Evolutionary conservation across 2,888 invertebrate species (phyloP), one percentile per base, ranked within the genome.

Genomic region (Dione vanillae): DNA sequence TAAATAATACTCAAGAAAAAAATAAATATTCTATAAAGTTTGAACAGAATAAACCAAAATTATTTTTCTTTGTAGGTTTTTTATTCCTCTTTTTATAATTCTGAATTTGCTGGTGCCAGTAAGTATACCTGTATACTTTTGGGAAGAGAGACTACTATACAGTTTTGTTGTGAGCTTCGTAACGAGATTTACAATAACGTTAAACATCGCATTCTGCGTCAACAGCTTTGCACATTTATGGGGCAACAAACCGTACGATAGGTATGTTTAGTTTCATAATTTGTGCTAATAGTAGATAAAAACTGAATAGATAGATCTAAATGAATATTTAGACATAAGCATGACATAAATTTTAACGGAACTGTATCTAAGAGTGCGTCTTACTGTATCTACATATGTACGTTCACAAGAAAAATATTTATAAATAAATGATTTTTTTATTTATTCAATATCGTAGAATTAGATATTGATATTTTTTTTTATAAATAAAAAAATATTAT

Each of bases 141-240:
- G 98, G 98, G 92, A 95, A 52, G 99, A 99, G 88, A 94, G 94
- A 0, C 84, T 97, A 12, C 94, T 95, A 90, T 95, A 95, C 77
- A 96, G 97, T 6, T 98, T 97, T 89, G 96, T 97, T 94, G 94
- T 98, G 10, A 96, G 96, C 81, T 97, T 97, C 83, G 95, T 97
- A 74, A 94, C 96, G 77, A 95, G 99, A 62, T 99, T 98, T 90
- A 96, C 96, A 67, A 93, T 96, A 75, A 97, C 97, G 0, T 94
- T 99, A 10, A 98, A 99, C 89, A 96, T 97, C 77, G 99, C 99
- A 0, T 99, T 97, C 94, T 95, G 96, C 80, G 98, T 99, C n/a
- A 99, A 99, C 87, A 98, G 98, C 84, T 96, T 97, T 12, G 98
- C 99, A 0, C 99, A 99, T 85, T 95, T 97, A 94, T 98, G 96